Base-by-base conservation (phyloP, 2,113 vertebrate genomes). In the Callaeas wilsoni region DNA sequence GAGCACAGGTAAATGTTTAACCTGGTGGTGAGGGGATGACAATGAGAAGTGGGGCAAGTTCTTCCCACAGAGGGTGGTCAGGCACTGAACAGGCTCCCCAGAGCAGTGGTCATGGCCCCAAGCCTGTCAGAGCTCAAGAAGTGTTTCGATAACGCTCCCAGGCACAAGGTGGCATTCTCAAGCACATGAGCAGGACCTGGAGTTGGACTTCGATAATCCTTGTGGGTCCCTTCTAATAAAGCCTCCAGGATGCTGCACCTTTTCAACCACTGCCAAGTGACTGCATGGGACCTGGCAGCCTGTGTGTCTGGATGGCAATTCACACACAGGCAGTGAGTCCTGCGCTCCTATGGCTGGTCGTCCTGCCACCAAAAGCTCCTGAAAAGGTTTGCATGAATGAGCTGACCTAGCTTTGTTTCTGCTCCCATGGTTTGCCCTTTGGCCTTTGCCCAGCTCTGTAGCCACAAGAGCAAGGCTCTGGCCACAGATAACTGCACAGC, bases 361-460 rank as follows among this genome's bases (percentile, higher is more conserved):
- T 92, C 69, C 87, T 81, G 75, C 87, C 64, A 39, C 82, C 77
- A 67, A 91, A 78, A n/a, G 35, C 84, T 87, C 70, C 62, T 93
- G 93, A 94, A 94, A 96, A 64, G 73, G 32, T 62, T 32, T 93
- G 89, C 86, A 69, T 94, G 96, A 96, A 95, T 95, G 86, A 95
- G 89, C 90, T 87, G 96, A 87, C 39, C 29, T 5, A 78, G 91
- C 91, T 96, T 93, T 87, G 81, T 96, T 85, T 95, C 90, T 88
- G 90, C 93, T 92, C 49, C 76, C 4, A 0, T 55, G 71, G 20
- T 96, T 95, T 96, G 62, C 77, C 94, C 96, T 97, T 90, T 97
- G 96, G 70, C 97, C 96, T 97, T 89, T 95, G 94, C 81, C 88
- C 86, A 52, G 77, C 41, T 87, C 86, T 12, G 16, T 86, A 90